A percentile compares a stretch with the other conserved stretches of the same genome.
Conservation (phyloP, 2,888 invertebrate species). For the Fissipunctia ypsillon region DNA sequence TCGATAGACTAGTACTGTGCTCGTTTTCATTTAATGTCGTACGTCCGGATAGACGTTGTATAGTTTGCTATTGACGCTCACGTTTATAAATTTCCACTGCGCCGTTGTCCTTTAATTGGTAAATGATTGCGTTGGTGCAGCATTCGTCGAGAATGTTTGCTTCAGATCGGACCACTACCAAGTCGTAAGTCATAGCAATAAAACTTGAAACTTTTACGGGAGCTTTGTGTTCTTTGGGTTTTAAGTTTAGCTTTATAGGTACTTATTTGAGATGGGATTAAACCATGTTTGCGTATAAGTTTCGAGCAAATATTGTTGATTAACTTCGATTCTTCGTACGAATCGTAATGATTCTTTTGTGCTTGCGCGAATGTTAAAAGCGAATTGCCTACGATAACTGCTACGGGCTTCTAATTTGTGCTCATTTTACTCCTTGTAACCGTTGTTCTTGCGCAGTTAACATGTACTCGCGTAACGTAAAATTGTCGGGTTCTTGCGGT, state of each 20-base stretch:
- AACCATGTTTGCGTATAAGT: not conserved
- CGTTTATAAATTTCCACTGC: constrained; percentile 24
- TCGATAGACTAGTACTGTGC: no score
- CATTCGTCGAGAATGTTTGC: constrained; percentile 11
- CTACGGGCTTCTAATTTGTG: not conserved
- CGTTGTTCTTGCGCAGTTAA: not conserved
- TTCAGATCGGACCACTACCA: constrained; percentile 1
- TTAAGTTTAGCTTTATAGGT: not conserved
- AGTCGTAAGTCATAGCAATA: constrained; percentile 21
- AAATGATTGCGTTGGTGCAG: constrained; percentile 15
- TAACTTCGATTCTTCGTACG: not conserved
- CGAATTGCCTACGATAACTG: not conserved
- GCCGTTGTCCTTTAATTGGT: constrained; percentile 27
- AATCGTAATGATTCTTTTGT: not conserved
- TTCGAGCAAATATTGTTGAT: not conserved
- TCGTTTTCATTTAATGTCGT: no score
- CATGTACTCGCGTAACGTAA: not conserved
- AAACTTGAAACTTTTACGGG: not conserved
- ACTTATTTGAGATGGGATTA: not conserved
- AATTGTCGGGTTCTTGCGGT: no score
- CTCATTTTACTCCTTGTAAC: not conserved
- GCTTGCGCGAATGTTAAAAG: not conserved
- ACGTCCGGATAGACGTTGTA: no score
- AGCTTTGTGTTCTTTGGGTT: not conserved
- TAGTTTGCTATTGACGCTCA: constrained; percentile 9